phyloP scores from a whole-genome alignment of 2,113 vertebrate species.

The Dasyprocta punctata region DNA sequence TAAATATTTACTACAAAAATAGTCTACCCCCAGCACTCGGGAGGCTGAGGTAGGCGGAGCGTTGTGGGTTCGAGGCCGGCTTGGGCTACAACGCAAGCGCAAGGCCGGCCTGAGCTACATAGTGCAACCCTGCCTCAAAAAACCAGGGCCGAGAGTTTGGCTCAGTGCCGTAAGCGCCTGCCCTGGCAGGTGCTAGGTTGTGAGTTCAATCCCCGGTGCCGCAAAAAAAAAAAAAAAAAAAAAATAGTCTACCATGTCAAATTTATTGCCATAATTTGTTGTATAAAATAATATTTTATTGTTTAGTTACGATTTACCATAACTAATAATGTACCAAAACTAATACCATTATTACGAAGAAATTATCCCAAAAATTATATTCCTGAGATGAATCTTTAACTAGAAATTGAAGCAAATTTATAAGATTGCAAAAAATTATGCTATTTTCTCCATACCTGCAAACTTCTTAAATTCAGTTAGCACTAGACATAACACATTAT shows the following conservation, averaged over 20 bases:
- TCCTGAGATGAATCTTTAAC: slow-evolving; percentile 40
- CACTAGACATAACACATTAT: slow-evolving; percentile 61
- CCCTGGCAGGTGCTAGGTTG: too few relatives aligned
- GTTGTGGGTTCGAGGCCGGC: too few relatives aligned
- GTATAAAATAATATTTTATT: slow-evolving; percentile 27
- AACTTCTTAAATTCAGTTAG: slow-evolving; percentile 65
- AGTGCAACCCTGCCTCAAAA: too few relatives aligned
- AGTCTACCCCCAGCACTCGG: too few relatives aligned
- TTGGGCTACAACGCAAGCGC: too few relatives aligned
- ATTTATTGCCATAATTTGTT: background rate
- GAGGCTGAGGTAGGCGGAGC: too few relatives aligned
- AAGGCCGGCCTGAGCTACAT: too few relatives aligned
- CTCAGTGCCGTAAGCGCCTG: too few relatives aligned
- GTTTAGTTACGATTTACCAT: slow-evolving; percentile 9
- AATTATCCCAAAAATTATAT: background rate
- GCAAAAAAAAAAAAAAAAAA: too few relatives aligned
- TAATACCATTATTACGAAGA: background rate
- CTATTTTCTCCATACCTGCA: slow-evolving; percentile 47
- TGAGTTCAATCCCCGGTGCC: too few relatives aligned
- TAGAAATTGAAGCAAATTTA: slow-evolving; percentile 48
- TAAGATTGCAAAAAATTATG: slow-evolving; percentile 6
- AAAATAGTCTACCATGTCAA: background rate
- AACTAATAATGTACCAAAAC: background rate
- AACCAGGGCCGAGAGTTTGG: too few relatives aligned
- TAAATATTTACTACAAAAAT: background rate